Conservation (phyloP, 1,140 invertebrate genomes). For the Bombus confusus region DNA sequence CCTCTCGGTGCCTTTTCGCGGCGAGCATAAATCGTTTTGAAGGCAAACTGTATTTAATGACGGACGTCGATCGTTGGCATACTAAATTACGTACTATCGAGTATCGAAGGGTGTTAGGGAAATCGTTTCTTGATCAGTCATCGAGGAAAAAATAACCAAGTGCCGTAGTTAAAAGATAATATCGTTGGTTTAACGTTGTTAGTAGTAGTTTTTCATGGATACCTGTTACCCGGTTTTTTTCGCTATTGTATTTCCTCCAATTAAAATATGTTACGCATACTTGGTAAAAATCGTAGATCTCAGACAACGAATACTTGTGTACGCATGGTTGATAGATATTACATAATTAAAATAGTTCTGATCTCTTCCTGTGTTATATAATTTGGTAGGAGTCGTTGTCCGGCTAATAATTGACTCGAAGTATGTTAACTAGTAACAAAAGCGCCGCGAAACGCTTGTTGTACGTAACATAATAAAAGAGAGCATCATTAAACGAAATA, state of each 20-base stretch:
- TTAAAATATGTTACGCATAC: constrained; percentile 3
- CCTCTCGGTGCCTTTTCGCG: neutral
- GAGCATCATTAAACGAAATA: neutral
- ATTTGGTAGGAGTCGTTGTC: neutral
- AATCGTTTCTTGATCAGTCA: neutral
- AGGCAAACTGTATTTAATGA: too few species aligned
- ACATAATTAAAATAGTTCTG: constrained; percentile 3
- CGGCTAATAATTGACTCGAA: constrained; percentile 6
- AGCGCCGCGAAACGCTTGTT: neutral
- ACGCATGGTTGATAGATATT: neutral
- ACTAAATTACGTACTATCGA: neutral
- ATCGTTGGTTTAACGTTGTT: neutral
- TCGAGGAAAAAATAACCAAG: neutral
- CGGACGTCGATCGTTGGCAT: neutral
- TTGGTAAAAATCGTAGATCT: neutral
- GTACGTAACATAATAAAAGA: neutral
- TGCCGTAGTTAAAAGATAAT: too few species aligned
- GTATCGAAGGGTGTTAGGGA: neutral
- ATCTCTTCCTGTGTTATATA: constrained; percentile 20
- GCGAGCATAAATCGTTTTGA: too few species aligned
- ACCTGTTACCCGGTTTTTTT: neutral
- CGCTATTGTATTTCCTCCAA: neutral
- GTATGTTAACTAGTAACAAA: neutral
- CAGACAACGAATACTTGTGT: neutral
- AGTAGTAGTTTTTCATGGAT: too few species aligned